phyloP scores from a whole-genome alignment of 2,113 vertebrate species.

The Calidris pugnax region DNA sequence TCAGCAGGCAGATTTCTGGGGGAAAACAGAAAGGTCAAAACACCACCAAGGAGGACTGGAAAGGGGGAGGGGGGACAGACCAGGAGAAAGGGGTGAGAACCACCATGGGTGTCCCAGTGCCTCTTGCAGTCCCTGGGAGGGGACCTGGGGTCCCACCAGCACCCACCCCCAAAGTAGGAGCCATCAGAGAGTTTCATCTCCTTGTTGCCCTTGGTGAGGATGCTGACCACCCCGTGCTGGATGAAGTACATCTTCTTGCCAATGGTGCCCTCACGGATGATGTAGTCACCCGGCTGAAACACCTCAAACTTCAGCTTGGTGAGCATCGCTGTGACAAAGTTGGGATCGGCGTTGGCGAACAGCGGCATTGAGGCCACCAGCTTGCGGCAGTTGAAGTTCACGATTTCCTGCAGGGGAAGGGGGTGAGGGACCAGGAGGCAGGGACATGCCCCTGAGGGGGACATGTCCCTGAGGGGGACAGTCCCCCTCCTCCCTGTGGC shows the following conservation, averaged over 20 bases:
- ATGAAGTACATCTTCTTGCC: slow-evolving; percentile 99
- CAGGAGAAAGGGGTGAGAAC: not conserved
- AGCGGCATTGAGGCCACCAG: slow-evolving; percentile 97
- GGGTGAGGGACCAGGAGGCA: not conserved
- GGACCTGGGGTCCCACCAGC: accelerated
- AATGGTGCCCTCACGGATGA: slow-evolving; percentile 93
- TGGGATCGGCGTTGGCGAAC: slow-evolving; percentile 96
- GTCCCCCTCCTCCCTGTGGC: not conserved
- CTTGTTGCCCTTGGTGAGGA: slow-evolving; percentile 91
- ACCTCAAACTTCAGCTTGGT: slow-evolving; percentile 98
- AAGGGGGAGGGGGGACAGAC: not conserved
- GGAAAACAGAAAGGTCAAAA: not conserved
- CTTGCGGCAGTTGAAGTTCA: slow-evolving; percentile 98
- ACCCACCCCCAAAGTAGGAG: slow-evolving; percentile 94
- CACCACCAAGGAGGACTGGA: accelerated
- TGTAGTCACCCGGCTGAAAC: slow-evolving; percentile 93
- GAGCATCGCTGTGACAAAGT: slow-evolving; percentile 96
- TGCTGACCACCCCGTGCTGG: slow-evolving; percentile 92
- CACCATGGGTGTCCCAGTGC: accelerated
- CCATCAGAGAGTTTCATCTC: slow-evolving; percentile 96
- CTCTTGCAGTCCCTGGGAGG: accelerated
- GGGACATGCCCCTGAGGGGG: not conserved
- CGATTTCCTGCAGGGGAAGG: slow-evolving; percentile 82
- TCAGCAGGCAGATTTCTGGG: slow-evolving; percentile 95
- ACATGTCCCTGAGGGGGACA: accelerated